phyloP scores from a whole-genome alignment of 2,113 vertebrate genomes.

The Daphoenositta chrysoptera region DNA sequence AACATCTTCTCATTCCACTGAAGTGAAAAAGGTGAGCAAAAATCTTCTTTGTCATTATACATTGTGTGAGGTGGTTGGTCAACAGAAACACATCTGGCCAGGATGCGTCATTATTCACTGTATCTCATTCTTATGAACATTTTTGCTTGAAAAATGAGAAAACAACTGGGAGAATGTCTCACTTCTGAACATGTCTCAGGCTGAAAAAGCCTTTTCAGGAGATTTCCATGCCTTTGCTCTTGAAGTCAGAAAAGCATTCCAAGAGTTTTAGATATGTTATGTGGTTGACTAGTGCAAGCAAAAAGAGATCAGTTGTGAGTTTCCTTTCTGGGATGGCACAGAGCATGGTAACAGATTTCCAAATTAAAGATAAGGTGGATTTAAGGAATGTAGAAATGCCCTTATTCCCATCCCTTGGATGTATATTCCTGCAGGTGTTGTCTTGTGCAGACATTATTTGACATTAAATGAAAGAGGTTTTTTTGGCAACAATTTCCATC shows the following conservation, averaged over 20 bases:
- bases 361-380: background rate
- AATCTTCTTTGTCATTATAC: background rate
- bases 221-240: background rate
- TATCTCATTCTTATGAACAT: background rate
- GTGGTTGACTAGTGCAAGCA: background rate
- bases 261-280: background rate
- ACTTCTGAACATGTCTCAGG: background rate
- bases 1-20: background rate
- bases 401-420: background rate
- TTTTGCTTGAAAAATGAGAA: background rate
- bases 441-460: background rate
- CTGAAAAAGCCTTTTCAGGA: background rate
- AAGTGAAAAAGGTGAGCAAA: background rate
- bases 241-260: background rate
- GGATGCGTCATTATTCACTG: background rate
- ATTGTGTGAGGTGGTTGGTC: background rate
- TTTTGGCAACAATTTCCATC: background rate
- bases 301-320: background rate
- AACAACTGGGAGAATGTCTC: background rate
- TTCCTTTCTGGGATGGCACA: background rate
- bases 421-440: background rate
- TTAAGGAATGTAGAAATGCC: background rate
- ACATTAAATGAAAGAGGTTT: background rate
- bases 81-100: background rate
- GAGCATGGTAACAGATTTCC: background rate